phyloP scores from a whole-genome alignment of 1,140 invertebrate species.

The Gryllus bimaculatus region DNA sequence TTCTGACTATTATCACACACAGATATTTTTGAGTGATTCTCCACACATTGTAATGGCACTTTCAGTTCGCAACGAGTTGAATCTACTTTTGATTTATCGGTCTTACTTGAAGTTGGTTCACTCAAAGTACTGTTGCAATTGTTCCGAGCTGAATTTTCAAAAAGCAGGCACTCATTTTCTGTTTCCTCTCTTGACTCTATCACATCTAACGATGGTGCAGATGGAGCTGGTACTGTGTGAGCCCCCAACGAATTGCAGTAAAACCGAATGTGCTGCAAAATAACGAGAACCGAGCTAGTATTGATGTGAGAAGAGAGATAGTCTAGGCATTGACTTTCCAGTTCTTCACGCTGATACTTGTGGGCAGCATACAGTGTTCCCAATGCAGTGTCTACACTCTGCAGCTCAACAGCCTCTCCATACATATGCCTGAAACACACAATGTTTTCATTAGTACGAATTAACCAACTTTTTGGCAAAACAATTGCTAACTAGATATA shows the following conservation, averaged over 20 bases:
- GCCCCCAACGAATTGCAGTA: slow-evolving; percentile 26
- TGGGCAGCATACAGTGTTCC: slow-evolving; percentile 55
- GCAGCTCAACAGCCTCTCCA: slow-evolving; percentile 48
- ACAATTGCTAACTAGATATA: background rate
- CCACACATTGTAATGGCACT: slow-evolving; percentile 18
- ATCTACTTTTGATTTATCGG: background rate
- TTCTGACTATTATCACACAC: slow-evolving; percentile 35
- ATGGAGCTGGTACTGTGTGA: slow-evolving; percentile 15
- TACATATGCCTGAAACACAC: slow-evolving; percentile 44
- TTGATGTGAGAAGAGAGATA: slow-evolving; percentile 44
- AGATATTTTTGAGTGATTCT: slow-evolving; percentile 37
- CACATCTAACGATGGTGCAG: slow-evolving; percentile 24
- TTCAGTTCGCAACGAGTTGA: background rate
- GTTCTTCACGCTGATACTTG: slow-evolving; percentile 52
- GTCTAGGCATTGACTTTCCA: slow-evolving; percentile 48
- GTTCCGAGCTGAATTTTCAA: background rate
- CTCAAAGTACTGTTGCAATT: background rate
- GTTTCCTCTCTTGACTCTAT: background rate
- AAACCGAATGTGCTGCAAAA: slow-evolving; percentile 38
- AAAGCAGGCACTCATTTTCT: too few relatives aligned
- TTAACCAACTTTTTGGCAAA: background rate
- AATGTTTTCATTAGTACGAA: background rate
- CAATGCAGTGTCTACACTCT: slow-evolving; percentile 51
- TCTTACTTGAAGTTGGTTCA: background rate
- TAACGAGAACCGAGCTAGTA: slow-evolving; percentile 38